Evolutionary conservation across 2,888 invertebrate species (phyloP), one percentile per base, ranked within the genome.

Genomic region (Aphelenchoides bicaudatus): DNA sequence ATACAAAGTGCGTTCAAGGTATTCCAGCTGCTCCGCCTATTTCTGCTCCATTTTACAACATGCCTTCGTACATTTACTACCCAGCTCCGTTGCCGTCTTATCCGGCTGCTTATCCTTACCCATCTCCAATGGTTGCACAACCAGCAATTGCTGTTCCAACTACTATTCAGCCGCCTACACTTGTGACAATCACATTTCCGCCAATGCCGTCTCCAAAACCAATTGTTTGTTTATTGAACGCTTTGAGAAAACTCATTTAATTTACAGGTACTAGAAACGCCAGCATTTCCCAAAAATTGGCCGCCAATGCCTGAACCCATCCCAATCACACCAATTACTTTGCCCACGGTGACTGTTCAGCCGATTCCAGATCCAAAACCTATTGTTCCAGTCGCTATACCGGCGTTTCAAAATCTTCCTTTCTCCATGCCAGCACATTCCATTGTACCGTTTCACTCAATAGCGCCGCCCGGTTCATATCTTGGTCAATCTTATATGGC

Each of bases 381-480:
- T 10, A 34, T 34, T 25, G 43, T 43, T 4, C 52, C 52, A 30
- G 39, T 21, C n/a, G 47, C 39, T 6, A 10, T 37, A n/a, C 37
- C 52, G 1, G 52, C 52, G 43, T 43, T 21, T 8, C 21, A 10
- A 10, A 10, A n/a, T n/a, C 34, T 34, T 34, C 34, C n/a, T 34
- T 34, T n/a, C 34, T 10, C n/a, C 34, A 10, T 51, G 10, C 46
- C 48, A n/a, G 54, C 39, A 6, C 39, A 38, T 37, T 43, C 57
- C 10, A 51, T 43, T 13, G 3, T 30, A n/a, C 28, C 52, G 16
- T 37, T 19, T 30, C 21, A 21, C 37, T 37, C 52, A 21, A 16
- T 46, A n/a, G 16, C 27, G 13, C 52, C 52, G 31, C n/a, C 52
- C 38, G 52, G 52, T 13, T 51, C 52, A 2, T 51, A 19, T 16